Conservation (phyloP, 1,140 invertebrate species). For the Camponotus pennsylvanicus region DNA sequence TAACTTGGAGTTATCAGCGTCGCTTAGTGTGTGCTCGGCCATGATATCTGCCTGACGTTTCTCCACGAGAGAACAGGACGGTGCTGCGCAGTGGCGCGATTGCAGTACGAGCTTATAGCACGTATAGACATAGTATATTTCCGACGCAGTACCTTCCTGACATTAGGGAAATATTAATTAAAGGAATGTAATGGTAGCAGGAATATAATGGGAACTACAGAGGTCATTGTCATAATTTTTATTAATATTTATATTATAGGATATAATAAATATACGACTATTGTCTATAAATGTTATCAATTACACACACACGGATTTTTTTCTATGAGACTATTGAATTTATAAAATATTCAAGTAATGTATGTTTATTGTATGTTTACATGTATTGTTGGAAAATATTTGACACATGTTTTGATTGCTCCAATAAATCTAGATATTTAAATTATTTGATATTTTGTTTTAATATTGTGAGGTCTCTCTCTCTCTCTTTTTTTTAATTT, state of each 20-base stretch:
- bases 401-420: background rate
- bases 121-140: background rate
- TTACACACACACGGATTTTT: no score
- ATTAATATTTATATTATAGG: background rate
- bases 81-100: constrained; percentile 16
- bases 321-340: no score
- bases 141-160: constrained; percentile 12
- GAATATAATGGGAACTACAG: background rate
- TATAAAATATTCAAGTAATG: no score
- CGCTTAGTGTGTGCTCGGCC: constrained; percentile 41
- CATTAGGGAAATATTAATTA: background rate
- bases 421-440: background rate
- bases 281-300: background rate
- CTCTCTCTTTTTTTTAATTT: background rate
- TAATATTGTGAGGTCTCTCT: background rate
- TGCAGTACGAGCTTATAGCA: background rate
- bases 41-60: constrained; percentile 58
- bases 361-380: no score
- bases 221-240: background rate
- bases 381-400: background rate
- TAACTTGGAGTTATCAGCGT: constrained; percentile 56
- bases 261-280: background rate
- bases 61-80: background rate
- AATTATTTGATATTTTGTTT: background rate
- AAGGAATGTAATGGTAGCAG: background rate